phyloP scores from a whole-genome alignment of 2,888 invertebrate genomes.

The Leptothorax acervorum region DNA sequence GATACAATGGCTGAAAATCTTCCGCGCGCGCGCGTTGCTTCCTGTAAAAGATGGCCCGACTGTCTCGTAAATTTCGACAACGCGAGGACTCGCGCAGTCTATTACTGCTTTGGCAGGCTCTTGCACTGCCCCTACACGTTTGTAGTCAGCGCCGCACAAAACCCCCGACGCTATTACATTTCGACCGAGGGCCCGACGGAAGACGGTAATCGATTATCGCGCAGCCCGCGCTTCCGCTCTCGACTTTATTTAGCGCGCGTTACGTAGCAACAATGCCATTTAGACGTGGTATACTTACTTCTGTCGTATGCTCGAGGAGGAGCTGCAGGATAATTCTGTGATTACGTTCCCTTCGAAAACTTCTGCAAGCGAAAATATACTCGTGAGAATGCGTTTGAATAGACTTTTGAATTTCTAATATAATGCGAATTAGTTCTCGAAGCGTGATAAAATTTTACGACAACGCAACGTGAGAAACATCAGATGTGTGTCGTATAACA shows the following conservation, averaged over 20 bases:
- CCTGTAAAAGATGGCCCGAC: slow-evolving; percentile 80
- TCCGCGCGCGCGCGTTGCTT: slow-evolving; percentile 73
- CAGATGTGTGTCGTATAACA: slow-evolving; percentile 20
- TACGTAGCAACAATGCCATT: slow-evolving; percentile 35
- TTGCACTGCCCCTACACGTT: slow-evolving; percentile 59
- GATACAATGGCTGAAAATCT: slow-evolving; percentile 80
- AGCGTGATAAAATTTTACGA: slow-evolving; percentile 6
- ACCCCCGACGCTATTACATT: slow-evolving; percentile 73
- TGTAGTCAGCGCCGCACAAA: slow-evolving; percentile 49
- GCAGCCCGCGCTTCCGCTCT: slow-evolving; percentile 20
- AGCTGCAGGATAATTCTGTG: background rate
- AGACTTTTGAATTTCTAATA: background rate
- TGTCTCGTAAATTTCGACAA: slow-evolving; percentile 80
- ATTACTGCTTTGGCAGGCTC: slow-evolving; percentile 76
- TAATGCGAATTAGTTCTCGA: background rate
- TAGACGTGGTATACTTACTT: background rate
- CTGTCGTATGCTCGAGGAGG: background rate
- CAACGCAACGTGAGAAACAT: slow-evolving; percentile 7
- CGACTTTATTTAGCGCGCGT: slow-evolving; percentile 39
- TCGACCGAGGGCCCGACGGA: slow-evolving; percentile 61
- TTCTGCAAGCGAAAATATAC: background rate
- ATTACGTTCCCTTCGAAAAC: background rate
- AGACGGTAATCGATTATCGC: slow-evolving; percentile 71
- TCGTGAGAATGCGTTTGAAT: background rate
- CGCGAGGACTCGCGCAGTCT: slow-evolving; percentile 76